Evolutionary conservation across 1,140 invertebrate species (phyloP), one percentile per base, ranked within the genome.

Genomic region (Trachymyrmex septentrionalis): DNA sequence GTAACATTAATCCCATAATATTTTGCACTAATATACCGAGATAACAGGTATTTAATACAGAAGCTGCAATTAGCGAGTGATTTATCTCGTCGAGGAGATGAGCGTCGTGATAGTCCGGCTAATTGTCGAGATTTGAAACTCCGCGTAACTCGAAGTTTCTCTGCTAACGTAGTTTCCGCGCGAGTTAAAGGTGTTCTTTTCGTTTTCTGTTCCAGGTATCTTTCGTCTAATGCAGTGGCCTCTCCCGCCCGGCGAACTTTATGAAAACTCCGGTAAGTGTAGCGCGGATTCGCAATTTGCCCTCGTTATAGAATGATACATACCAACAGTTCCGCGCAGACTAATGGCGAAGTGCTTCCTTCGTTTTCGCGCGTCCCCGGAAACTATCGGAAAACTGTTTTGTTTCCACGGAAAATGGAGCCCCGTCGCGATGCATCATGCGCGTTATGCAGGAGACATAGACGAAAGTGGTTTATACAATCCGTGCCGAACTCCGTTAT

Each of bases 341-440:
- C 88, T 90, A 90, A 90, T 87, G 69, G 27, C 73, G 50, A 85
- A 77, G 86, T 86, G 84, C 67, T 85, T 72, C 76, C 77, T 88
- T 90, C 81, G 86, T 90, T 87, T 88, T 90, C 89, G 50, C 88
- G 53, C 86, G 75, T 16, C 21, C 30, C 63, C 34, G 67, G 48
- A 21, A 90, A 88, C 86, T 88, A 90, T 90, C 76, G 89, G 61
- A 30, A 88, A 90, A 90, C 77, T 86, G 86, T 90, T 90, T 90
- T 82, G 88, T 87, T 90, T 82, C 61, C 44, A 12, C 34, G 24
- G 50, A 50, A 85, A 89, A 82, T 88, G 21, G 66, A 73, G 21
- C 3, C 19, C 27, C 38, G 64, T 53, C 80, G 59, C 44, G 64
- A 82, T 90, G 24, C 69, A 67, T 73, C 81, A 50, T 73, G 69